Evolutionary conservation across 2,888 invertebrate genomes (phyloP).

Genomic region (Hemaris fuciformis): DNA sequence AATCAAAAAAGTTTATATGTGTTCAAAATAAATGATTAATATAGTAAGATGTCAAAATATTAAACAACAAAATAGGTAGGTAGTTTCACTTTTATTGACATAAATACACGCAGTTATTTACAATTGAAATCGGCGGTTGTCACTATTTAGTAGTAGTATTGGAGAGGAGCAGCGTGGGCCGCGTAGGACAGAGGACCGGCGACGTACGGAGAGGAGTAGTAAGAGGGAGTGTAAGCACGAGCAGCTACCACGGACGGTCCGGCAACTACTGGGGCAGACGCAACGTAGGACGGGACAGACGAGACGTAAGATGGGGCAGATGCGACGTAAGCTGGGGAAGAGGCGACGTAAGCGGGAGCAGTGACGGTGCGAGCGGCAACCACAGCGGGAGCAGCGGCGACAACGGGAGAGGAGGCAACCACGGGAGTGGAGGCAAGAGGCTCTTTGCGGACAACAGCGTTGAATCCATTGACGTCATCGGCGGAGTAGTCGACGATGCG

Average conservation of each 20-base stretch:
- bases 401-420: constrained; percentile 49
- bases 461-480: constrained; percentile 76
- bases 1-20: too few species aligned
- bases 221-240: constrained; percentile 28
- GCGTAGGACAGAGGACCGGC: constrained; percentile 29
- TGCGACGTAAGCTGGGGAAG: constrained; percentile 29
- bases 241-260: constrained; percentile 29
- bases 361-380: constrained; percentile 34
- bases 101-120: constrained; percentile 38
- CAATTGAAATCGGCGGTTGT: constrained; percentile 29
- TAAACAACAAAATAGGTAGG: constrained; percentile 23
- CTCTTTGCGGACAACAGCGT: constrained; percentile 79
- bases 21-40: too few species aligned
- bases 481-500: constrained; percentile 80
- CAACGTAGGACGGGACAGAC: constrained; percentile 25
- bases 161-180: constrained; percentile 23
- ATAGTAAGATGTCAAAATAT: too few species aligned
- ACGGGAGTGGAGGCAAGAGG: constrained; percentile 53
- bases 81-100: constrained; percentile 46
- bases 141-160: constrained; percentile 35
- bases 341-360: constrained; percentile 23
- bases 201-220: constrained; percentile 23
- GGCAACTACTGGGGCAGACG: constrained; percentile 31
- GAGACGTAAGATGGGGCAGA: constrained; percentile 26
- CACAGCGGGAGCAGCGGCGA: constrained; percentile 29